Percentiles rank a stretch among this genome's conserved stretches.
Conservation (phyloP, 2,888 invertebrate species). For the Palloptera scutellata region DNA sequence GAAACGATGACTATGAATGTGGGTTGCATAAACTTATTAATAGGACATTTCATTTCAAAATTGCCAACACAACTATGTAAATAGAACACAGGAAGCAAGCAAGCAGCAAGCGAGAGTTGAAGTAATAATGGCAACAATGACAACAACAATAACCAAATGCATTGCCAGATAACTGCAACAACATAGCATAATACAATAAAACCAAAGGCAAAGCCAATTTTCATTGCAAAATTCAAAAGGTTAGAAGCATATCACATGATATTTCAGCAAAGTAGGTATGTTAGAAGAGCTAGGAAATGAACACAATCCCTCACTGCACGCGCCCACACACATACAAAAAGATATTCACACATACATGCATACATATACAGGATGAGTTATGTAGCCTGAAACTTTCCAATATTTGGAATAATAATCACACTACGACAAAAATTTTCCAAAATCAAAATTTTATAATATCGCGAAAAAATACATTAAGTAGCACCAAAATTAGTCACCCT, state of each 20-base stretch:
- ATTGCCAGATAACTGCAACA: background rate
- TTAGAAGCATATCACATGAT: conserved; percentile 16
- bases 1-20: background rate
- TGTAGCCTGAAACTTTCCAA: too few species aligned
- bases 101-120: conserved; percentile 7
- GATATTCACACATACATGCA: background rate
- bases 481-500: too few species aligned
- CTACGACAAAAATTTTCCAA: too few species aligned
- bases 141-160: conserved; percentile 2
- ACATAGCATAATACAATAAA: conserved; percentile 3
- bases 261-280: background rate
- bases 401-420: too few species aligned
- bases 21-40: conserved; percentile 24
- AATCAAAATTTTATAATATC: too few species aligned
- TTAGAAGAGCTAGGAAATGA: background rate
- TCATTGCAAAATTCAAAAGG: conserved; percentile 30
- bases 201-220: conserved; percentile 26
- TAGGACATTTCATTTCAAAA: conserved; percentile 29
- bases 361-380: too few species aligned
- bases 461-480: too few species aligned
- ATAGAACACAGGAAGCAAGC: conserved; percentile 11
- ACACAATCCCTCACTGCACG: too few species aligned
- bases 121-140: conserved; percentile 12
- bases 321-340: background rate
- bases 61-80: conserved; percentile 20